Conservation (phyloP, 2,797 vertebrate species). For the Argya squamiceps region DNA sequence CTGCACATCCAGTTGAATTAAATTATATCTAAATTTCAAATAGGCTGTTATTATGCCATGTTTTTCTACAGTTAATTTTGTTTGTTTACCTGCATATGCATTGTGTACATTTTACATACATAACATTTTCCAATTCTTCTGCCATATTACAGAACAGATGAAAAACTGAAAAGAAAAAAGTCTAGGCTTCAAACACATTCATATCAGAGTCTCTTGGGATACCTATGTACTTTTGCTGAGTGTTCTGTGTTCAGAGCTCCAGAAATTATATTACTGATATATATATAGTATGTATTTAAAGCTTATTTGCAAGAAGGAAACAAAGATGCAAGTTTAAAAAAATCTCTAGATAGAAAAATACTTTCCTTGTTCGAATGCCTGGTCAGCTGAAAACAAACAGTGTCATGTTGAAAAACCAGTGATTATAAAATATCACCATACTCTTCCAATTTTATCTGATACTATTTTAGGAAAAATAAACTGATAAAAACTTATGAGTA, state of each 20-base stretch:
- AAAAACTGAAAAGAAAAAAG: background rate
- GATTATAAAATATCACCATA: background rate
- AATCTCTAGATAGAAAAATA: background rate
- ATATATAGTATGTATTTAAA: background rate
- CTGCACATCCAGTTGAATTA: background rate
- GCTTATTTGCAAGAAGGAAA: background rate
- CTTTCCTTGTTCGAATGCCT: background rate
- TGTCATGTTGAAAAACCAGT: background rate
- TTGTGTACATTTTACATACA: background rate
- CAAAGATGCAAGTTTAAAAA: background rate
- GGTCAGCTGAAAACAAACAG: background rate
- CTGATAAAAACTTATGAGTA: background rate
- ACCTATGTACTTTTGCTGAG: background rate
- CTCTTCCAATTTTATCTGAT: background rate
- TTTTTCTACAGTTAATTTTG: background rate
- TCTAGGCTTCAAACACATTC: background rate
- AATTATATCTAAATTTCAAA: background rate
- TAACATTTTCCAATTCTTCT: background rate
- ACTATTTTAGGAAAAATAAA: background rate
- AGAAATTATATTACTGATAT: background rate
- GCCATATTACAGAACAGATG: background rate
- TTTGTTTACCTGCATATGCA: background rate
- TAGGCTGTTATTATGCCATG: background rate
- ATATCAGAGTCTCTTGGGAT: background rate
- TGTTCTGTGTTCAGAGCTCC: background rate